Evolutionary conservation across 2,797 vertebrate genomes (phyloP).

Genomic region (Notolepis coatsorum): DNA sequence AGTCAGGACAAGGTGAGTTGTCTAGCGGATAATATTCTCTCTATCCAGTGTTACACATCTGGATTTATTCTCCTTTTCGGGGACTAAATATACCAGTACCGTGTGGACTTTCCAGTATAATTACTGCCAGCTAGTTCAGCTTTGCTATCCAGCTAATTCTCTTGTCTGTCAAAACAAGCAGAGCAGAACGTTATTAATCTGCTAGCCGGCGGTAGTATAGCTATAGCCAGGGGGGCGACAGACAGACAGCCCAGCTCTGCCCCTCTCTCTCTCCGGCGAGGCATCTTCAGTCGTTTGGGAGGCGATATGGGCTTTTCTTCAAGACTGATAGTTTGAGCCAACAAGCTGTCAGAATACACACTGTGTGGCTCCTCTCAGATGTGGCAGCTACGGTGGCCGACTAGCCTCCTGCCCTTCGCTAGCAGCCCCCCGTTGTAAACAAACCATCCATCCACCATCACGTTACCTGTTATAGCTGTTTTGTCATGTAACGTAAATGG

Average conservation of each 20-base stretch:
- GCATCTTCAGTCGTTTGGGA: not conserved
- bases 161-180: constrained; percentile 75
- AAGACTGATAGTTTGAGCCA: not conserved
- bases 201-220: constrained; percentile 58
- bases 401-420: constrained; percentile 71
- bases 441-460: constrained; percentile 56
- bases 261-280: constrained; percentile 15
- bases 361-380: constrained; percentile 52
- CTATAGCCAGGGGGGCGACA: too few relatives aligned
- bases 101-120: too few relatives aligned
- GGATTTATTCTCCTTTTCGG: constrained; percentile 24
- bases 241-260: constrained; percentile 23
- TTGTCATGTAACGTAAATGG: not conserved
- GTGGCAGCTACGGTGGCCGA: constrained; percentile 63
- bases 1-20: constrained; percentile 48
- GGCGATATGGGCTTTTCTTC: not conserved
- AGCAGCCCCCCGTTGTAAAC: constrained; percentile 78
- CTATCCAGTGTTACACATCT: constrained; percentile 46
- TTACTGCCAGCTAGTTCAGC: constrained; percentile 70
- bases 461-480: not conserved
- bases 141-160: constrained; percentile 69
- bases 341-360: constrained; percentile 57
- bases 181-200: constrained; percentile 57
- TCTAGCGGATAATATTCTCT: not conserved
- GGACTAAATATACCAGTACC: too few relatives aligned